Conservation (phyloP, 2,797 vertebrate species). For the Phoxinus dragarum region DNA sequence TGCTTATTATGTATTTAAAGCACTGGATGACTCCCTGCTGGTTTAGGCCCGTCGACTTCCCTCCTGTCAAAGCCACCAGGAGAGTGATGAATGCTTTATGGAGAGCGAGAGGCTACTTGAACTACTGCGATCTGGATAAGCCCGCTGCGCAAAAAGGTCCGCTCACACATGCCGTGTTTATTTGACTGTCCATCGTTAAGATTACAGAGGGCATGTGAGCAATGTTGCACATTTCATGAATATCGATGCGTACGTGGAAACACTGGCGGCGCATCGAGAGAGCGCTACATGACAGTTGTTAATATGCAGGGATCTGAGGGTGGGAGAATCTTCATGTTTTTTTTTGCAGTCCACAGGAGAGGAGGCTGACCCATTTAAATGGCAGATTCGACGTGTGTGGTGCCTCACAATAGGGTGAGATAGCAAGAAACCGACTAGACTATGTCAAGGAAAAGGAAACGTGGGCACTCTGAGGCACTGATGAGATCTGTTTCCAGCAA, state of each 20-base stretch:
- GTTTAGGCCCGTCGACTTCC: constrained; percentile 21
- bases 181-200: constrained; percentile 33
- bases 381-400: constrained; percentile 49
- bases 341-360: constrained; percentile 42
- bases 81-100: constrained; percentile 53
- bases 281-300: constrained; percentile 41
- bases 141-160: constrained; percentile 21
- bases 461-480: constrained; percentile 7
- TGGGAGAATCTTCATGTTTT: constrained; percentile 47
- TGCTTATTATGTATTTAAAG: constrained; percentile 53
- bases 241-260: constrained; percentile 45
- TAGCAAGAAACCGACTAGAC: constrained; percentile 34
- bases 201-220: constrained; percentile 32
- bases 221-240: constrained; percentile 49
- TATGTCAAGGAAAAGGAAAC: constrained; percentile 38
- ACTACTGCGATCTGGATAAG: constrained; percentile 35
- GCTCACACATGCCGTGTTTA: neutral
- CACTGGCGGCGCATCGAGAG: neutral
- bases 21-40: constrained; percentile 41
- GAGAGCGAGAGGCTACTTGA: constrained; percentile 35
- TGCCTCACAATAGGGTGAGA: constrained; percentile 46
- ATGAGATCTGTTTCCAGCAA: constrained; percentile 15
- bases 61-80: constrained; percentile 27
- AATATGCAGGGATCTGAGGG: constrained; percentile 41
- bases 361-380: constrained; percentile 54